Evolutionary conservation across 2,888 invertebrate genomes (phyloP).

Genomic region (Lypha dubia): DNA sequence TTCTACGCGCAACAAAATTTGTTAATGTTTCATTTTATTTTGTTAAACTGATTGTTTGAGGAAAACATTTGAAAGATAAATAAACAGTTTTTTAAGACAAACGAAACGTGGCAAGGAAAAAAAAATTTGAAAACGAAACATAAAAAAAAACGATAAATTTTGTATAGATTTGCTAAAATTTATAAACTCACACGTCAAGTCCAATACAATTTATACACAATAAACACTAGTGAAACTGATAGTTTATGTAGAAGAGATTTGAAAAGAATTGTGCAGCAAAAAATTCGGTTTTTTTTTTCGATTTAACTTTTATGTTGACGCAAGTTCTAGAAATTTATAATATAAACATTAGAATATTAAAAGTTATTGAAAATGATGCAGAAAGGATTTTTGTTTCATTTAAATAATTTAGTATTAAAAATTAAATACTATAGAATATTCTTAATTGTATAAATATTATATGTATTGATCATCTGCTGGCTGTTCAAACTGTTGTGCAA

Average conservation of each 20-base stretch:
- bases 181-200: slow-evolving; percentile 46
- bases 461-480: no score
- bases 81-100: slow-evolving; percentile 60
- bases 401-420: background rate
- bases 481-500: no score
- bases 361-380: background rate
- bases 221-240: slow-evolving; percentile 23
- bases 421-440: background rate
- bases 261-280: background rate
- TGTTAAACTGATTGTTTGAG: slow-evolving; percentile 45
- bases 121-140: background rate
- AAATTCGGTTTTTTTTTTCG: no score
- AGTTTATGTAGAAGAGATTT: slow-evolving; percentile 32
- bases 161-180: slow-evolving; percentile 21
- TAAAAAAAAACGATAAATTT: background rate
- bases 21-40: slow-evolving; percentile 59
- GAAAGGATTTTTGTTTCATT: background rate
- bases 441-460: no score
- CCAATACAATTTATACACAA: slow-evolving; percentile 23
- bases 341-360: slow-evolving; percentile 1
- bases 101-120: slow-evolving; percentile 31
- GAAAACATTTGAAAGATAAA: slow-evolving; percentile 69
- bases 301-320: slow-evolving; percentile 40
- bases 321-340: background rate
- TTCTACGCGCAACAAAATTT: slow-evolving; percentile 54